Conservation (phyloP, 2,113 vertebrate genomes). For the Zosterops pallidus region DNA sequence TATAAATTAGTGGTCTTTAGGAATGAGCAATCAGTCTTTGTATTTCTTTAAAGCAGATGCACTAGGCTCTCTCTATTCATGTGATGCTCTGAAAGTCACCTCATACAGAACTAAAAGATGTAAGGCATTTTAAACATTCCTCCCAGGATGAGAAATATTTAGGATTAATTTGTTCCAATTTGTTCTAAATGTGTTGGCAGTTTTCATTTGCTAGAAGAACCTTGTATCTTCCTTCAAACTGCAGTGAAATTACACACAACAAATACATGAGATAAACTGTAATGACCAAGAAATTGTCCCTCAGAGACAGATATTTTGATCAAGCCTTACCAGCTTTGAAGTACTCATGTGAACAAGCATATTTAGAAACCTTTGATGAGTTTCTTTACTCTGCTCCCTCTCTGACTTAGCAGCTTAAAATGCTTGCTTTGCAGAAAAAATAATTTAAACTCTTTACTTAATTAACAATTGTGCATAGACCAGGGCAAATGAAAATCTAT, state of each 20-base stretch:
- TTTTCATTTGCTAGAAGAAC: slow-evolving; percentile 4
- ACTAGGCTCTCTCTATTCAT: not conserved
- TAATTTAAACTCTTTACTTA: not conserved
- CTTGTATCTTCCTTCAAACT: not conserved
- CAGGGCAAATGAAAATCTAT: not conserved
- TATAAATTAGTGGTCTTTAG: not conserved
- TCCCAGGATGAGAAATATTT: not conserved
- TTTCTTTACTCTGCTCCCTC: not conserved
- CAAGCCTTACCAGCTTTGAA: not conserved
- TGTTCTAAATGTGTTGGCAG: not conserved
- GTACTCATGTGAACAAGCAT: not conserved
- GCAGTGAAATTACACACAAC: not conserved
- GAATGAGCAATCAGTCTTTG: not conserved
- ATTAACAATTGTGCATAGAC: not conserved
- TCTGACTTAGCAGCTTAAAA: not conserved
- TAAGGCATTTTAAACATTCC: not conserved
- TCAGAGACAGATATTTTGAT: not conserved
- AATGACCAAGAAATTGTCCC: not conserved
- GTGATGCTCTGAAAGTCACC: not conserved
- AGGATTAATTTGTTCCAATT: not conserved
- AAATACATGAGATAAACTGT: not conserved
- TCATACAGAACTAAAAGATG: not conserved
- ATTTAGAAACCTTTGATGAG: not conserved
- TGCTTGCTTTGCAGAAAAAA: not conserved
- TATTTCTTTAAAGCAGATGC: slow-evolving; percentile 1